These are phyloP conservation scores for Anthopleura sola DNA, from an alignment of 64 coral and sea anemone species.

Conservation along the genomic window DNA sequence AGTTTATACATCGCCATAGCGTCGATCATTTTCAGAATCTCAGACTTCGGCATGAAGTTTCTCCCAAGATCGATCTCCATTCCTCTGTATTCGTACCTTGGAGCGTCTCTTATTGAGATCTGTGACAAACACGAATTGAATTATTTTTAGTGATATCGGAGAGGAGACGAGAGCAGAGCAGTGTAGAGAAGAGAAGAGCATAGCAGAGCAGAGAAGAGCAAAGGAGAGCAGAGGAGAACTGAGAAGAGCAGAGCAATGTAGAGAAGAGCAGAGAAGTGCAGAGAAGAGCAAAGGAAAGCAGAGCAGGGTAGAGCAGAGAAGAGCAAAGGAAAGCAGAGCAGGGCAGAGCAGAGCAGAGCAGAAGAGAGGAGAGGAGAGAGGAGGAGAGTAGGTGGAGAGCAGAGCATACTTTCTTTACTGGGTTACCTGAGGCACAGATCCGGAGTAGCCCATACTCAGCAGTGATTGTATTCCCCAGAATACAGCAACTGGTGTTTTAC, in stretches of 20 bases:
- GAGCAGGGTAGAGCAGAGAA: not conserved
- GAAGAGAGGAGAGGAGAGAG: not conserved
- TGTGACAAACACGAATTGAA: not conserved
- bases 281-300: not conserved
- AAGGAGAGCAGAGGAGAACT: too few species aligned
- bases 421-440: constrained; percentile 23
- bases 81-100: constrained; percentile 67
- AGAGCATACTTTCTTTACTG: not conserved
- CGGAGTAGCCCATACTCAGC: not conserved
- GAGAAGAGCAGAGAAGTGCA: not conserved
- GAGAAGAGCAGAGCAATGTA: too few species aligned
- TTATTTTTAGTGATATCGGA: not conserved
- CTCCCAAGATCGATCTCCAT: constrained; percentile 83
- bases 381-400: not conserved
- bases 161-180: too few species aligned
- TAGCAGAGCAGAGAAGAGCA: too few species aligned
- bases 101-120: constrained; percentile 64
- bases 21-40: constrained; percentile 67
- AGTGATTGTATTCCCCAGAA: constrained; percentile 54
- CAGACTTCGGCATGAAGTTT: constrained; percentile 70
- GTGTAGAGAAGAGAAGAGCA: too few species aligned
- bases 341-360: too few species aligned
- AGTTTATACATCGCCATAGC: constrained; percentile 76
- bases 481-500: constrained; percentile 9
- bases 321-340: too few species aligned